Percentiles rank a stretch among this genome's conserved stretches.
These are phyloP conservation scores for Chelmon rostratus DNA, from an alignment of 2,797 vertebrate species.

Conservation along the genomic window DNA sequence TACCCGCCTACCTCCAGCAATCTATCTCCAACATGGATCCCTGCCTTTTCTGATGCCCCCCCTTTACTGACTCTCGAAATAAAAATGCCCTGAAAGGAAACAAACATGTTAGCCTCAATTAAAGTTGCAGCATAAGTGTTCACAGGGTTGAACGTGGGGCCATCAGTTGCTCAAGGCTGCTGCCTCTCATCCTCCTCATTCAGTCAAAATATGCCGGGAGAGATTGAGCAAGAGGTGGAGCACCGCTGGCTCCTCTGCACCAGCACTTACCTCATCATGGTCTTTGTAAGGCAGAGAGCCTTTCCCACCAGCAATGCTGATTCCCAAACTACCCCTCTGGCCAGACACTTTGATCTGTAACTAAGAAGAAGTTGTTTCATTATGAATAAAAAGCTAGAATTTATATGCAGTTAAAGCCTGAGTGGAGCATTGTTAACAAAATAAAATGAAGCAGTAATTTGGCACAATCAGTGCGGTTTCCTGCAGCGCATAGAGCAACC, in stretches of 20 bases:
- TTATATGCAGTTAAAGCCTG: not conserved
- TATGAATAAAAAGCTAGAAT: not conserved
- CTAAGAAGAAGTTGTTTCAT: slow-evolving; percentile 77
- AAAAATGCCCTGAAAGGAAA: slow-evolving; percentile 83
- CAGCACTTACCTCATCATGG: slow-evolving; percentile 87
- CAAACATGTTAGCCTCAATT: slow-evolving; percentile 18
- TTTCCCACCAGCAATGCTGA: slow-evolving; percentile 92
- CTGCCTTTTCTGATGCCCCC: slow-evolving; percentile 84
- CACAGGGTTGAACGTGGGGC: not conserved
- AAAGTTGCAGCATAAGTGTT: not conserved
- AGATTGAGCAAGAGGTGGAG: slow-evolving; percentile 1
- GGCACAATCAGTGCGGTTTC: not conserved
- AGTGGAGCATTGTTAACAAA: not conserved
- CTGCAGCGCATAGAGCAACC: not conserved
- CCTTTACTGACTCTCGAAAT: slow-evolving; percentile 85
- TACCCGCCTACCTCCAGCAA: slow-evolving; percentile 82
- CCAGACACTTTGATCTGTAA: slow-evolving; percentile 91
- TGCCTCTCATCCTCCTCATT: slow-evolving; percentile 11
- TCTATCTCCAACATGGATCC: slow-evolving; percentile 83
- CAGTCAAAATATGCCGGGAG: slow-evolving; percentile 10
- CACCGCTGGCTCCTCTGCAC: not conserved
- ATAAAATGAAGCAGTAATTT: not conserved
- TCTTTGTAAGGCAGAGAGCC: slow-evolving; percentile 90
- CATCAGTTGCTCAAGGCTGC: not conserved
- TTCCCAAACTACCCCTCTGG: slow-evolving; percentile 88